A percentile compares a stretch with the other conserved stretches of the same genome.
These are phyloP conservation scores for Amphiprion clarkii DNA, from an alignment of 2,797 vertebrate genomes.

Conservation along the genomic window DNA sequence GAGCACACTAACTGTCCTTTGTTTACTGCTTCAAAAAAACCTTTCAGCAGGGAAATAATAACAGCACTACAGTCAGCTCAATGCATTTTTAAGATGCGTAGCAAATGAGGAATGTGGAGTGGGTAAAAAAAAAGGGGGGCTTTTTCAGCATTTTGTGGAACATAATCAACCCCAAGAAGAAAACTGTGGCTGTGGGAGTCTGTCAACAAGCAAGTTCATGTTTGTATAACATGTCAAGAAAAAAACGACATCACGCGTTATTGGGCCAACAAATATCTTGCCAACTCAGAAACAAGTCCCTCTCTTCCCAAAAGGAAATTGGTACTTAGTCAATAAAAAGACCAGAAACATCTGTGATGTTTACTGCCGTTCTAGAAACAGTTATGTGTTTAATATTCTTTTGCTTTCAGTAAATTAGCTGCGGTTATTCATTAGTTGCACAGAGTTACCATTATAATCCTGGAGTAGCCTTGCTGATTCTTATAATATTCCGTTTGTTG, in stretches of 20 bases:
- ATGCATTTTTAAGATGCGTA: conserved; percentile 69
- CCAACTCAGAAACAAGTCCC: conserved; percentile 45
- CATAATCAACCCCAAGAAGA: conserved; percentile 16
- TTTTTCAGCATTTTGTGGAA: conserved; percentile 29
- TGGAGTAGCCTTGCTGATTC: not conserved
- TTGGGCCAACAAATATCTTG: conserved; percentile 39
- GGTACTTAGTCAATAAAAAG: conserved; percentile 34
- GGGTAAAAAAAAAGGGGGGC: conserved; percentile 29
- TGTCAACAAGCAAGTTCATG: conserved; percentile 35
- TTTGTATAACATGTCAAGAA: conserved; percentile 51
- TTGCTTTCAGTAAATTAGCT: conserved; percentile 13
- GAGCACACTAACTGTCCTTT: conserved; percentile 30
- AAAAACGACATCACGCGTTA: conserved; percentile 51
- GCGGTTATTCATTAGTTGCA: conserved; percentile 9
- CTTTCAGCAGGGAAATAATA: conserved; percentile 75
- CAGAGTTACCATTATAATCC: not conserved
- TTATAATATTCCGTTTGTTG: not conserved
- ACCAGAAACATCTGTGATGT: conserved; percentile 36
- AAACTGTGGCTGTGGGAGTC: conserved; percentile 15
- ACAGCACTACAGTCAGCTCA: conserved; percentile 56
- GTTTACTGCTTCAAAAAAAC: conserved; percentile 64
- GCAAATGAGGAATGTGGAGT: conserved; percentile 65
- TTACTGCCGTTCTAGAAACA: conserved; percentile 32
- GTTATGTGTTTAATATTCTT: conserved; percentile 31
- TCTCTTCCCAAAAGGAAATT: conserved; percentile 56